Percentiles rank a stretch among this genome's conserved stretches.
phyloP scores from a whole-genome alignment of 2,888 invertebrate species.

The Trachelus stipa region DNA sequence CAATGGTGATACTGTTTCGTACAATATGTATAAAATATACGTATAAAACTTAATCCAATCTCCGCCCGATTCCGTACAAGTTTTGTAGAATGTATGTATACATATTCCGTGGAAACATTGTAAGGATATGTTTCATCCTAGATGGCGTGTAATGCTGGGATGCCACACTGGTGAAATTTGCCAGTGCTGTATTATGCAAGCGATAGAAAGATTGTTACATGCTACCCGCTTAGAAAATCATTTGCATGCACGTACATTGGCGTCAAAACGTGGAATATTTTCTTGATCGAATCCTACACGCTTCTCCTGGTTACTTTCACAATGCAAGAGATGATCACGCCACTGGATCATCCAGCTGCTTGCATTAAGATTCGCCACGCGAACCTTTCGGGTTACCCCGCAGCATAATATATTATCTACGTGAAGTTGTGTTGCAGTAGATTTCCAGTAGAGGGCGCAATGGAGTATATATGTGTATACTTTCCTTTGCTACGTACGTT shows the following conservation, averaged over 20 bases:
- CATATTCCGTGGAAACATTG: background rate
- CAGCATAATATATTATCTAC: constrained; percentile 11
- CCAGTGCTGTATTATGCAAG: background rate
- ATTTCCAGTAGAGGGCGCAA: background rate
- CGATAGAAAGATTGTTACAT: background rate
- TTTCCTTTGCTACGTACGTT: background rate
- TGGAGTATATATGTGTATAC: background rate
- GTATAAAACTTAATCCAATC: background rate
- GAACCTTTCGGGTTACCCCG: constrained; percentile 9
- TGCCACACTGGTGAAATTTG: constrained; percentile 1
- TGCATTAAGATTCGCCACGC: constrained; percentile 26
- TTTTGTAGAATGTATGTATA: background rate
- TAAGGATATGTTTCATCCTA: background rate
- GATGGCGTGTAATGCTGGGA: background rate
- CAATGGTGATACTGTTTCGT: background rate
- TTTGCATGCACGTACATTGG: constrained; percentile 9
- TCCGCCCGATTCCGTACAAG: background rate
- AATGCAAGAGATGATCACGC: background rate
- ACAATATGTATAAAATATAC: background rate
- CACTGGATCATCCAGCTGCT: constrained; percentile 11
- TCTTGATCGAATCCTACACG: background rate
- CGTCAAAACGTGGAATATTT: background rate
- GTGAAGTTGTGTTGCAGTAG: background rate
- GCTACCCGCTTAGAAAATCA: background rate
- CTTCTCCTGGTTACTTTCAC: background rate